Base-by-base conservation (phyloP, 2,797 vertebrate genomes). In the Esox masquinongy region DNA sequence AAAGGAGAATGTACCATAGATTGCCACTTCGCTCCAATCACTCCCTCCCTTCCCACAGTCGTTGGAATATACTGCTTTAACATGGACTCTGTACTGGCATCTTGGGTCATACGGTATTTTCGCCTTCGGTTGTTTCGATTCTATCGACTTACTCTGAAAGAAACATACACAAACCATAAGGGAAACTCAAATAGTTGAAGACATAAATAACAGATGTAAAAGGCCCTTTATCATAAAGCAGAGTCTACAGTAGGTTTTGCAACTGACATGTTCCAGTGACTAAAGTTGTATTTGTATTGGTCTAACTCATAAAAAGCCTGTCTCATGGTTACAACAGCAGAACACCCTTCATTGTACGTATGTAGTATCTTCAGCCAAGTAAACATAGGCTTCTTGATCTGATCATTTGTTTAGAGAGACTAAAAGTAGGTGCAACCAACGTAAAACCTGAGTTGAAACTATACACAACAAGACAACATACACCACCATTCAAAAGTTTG, bases 51-150 rank as follows among this genome's bases (percentile, higher is more conserved):
- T 1, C 14, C 71, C 71, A 43, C 71, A 61, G 0, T 0, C 0
- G 0, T 3, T 0, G 0, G 4, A 1, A 6, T 22, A 26, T 1
- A 8, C 16, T 7, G 71, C 34, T 24, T 43, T 61, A 14, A 73
- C 34, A 22, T 73, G 71, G 71, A 73, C 34, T 36, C 36, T 61
- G 53, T 73, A 73, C 14, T 73, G 71, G 56, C 71, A 73, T 34
- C 36, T 26, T 11, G 19, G n/a, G n/a, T 73, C 71, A 4, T 47
- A 73, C 15, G 47, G 24, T 0, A 49, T 26, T 19, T 6, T 29
- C 22, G 12, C 16, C 2, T 16, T 17, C 6, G 22, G 43, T 47
- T 47, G 43, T 14, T 14, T 47, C 12, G 0, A 15, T 17, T 14
- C 14, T 15, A 24, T 36, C 7, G 43, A 4, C n/a, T 61, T 34